Evolutionary conservation across 92 coral and sea anemone genomes (phyloP), one percentile per base, ranked within the genome.

Genomic region (Parazoanthus swiftii): DNA sequence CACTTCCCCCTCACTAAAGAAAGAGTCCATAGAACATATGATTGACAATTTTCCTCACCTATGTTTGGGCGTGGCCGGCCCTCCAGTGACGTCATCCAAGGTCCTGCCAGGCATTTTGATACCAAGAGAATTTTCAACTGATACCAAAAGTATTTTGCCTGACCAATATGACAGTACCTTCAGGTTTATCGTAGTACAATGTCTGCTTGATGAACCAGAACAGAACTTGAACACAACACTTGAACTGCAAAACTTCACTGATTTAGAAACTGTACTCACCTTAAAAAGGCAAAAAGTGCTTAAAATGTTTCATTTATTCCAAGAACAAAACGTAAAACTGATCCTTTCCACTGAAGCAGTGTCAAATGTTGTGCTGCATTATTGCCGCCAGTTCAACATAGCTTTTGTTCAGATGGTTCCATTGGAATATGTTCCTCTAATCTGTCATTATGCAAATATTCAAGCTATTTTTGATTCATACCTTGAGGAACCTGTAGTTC

Each of bases 341-440:
- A 90, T 97, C 70, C 81, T 97, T 37, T 91, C 98, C 43, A 93
- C 97, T 14, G 88, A 91, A 68, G 76, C 88, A 75, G 86, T 93
- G 29, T 90, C 94, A 36, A 91, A 92, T 63, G 86, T 94, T 25
- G 89, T 88, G 58, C 79, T 97, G 80, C 98, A 97, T 68, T 88
- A 90, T 72, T 97, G 99, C 84, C 90, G 88, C 23, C 96, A 97
- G 56, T 80, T 81, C 81, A 82, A 85, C 29, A 88, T 97, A 25
- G 97, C 98, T 88, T 96, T 92, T 82, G 95, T 97, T 71, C 93
- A 92, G 58, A 89, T 91, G 94, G 88, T 97, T 79, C 98, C 98
- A 76, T 51, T 74, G 58, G 98, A 97, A 85, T 91, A 86, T 54
- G 84, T 86, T 23, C 63, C 70, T 65, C 89, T 94, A 50, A 90